Evolutionary conservation across 1,140 invertebrate genomes (phyloP).

Genomic region (Dendrolimus kikuchii): DNA sequence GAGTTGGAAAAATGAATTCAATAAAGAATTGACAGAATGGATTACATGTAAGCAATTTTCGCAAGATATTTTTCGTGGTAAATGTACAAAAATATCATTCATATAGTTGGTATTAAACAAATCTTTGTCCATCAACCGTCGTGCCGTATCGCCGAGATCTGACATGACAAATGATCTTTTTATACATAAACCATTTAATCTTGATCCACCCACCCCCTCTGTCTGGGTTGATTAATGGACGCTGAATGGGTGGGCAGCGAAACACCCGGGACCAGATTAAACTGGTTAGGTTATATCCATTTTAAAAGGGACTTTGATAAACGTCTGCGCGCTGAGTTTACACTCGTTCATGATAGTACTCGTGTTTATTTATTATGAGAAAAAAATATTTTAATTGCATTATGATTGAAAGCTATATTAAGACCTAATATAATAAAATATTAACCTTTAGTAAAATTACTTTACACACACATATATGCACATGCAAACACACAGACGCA

Average conservation of each 20-base stretch:
- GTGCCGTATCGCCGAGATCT: slow-evolving; percentile 50
- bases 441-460: no score
- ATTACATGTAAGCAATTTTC: no score
- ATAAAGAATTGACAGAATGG: no score
- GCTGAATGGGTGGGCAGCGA: slow-evolving; percentile 4
- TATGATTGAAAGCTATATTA: neutral
- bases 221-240: slow-evolving; percentile 4
- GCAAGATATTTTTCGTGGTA: neutral
- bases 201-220: slow-evolving; percentile 16
- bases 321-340: slow-evolving; percentile 17
- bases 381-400: neutral
- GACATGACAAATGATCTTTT: slow-evolving; percentile 59
- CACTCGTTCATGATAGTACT: slow-evolving; percentile 17
- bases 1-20: no score
- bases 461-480: no score
- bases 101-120: slow-evolving; percentile 50
- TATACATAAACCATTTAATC: slow-evolving; percentile 25
- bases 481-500: no score
- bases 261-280: slow-evolving; percentile 18
- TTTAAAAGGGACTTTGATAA: slow-evolving; percentile 47
- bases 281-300: slow-evolving; percentile 31
- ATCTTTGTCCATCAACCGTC: slow-evolving; percentile 51
- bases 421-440: no score
- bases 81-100: slow-evolving; percentile 35
- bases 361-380: slow-evolving; percentile 7